Percentiles rank a stretch among this genome's conserved stretches.
Conservation (phyloP, 2,888 invertebrate species). For the Microplitis deprimator region DNA sequence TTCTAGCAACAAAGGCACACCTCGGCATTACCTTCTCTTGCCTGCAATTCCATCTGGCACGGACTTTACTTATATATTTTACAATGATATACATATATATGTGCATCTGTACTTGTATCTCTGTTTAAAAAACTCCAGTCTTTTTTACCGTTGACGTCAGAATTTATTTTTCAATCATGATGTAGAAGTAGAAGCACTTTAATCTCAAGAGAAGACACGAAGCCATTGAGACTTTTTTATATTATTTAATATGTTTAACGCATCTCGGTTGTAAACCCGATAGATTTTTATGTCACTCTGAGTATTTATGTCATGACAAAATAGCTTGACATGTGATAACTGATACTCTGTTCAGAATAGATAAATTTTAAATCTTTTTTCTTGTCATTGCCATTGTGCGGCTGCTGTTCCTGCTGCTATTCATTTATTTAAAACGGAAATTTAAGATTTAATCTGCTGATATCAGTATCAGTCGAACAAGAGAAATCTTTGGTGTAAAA, state of each 20-base stretch:
- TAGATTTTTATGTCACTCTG: neutral
- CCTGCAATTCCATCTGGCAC: neutral
- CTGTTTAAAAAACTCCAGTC: neutral
- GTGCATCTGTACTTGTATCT: neutral
- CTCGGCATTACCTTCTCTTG: slow-evolving; percentile 5
- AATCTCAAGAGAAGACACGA: neutral
- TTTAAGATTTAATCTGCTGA: neutral
- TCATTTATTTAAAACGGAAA: neutral
- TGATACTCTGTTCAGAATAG: neutral
- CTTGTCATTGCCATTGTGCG: neutral
- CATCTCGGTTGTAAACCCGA: neutral
- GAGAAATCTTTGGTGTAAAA: neutral
- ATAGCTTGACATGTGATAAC: neutral
- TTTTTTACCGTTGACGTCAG: slow-evolving; percentile 12
- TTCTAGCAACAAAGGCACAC: slow-evolving; percentile 25
- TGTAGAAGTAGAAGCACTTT: slow-evolving; percentile 3
- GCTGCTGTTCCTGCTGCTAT: neutral
- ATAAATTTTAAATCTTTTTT: slow-evolving; percentile 3
- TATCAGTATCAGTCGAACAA: neutral
- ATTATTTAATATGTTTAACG: neutral
- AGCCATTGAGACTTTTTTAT: slow-evolving; percentile 3
- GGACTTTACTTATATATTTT: neutral
- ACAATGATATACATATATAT: neutral
- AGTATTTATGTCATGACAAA: neutral
- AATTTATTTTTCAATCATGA: slow-evolving; percentile 15